Evolutionary conservation across 2,888 invertebrate genomes (phyloP).

Genomic region (Agrotis ipsilon): DNA sequence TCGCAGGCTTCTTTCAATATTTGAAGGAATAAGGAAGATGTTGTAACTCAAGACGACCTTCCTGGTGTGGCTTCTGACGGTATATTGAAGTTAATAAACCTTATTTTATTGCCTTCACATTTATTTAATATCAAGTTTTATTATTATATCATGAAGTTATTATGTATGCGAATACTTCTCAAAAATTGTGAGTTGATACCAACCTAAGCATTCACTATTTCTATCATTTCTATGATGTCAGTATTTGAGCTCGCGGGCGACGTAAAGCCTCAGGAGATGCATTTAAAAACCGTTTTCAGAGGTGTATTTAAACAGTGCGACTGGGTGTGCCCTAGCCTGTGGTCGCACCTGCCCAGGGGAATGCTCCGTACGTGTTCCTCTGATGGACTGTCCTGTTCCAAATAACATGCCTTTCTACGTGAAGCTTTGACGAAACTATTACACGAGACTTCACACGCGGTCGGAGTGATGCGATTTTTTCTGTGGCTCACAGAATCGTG

Average conservation of each 20-base stretch:
- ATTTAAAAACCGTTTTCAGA: slow-evolving; percentile 63
- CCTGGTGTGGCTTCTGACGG: slow-evolving; percentile 31
- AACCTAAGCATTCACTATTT: neutral
- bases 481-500: neutral
- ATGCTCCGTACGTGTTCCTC: slow-evolving; percentile 59
- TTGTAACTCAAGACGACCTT: slow-evolving; percentile 33
- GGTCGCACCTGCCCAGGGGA: slow-evolving; percentile 73
- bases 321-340: slow-evolving; percentile 46
- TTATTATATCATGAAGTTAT: neutral
- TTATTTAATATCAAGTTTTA: neutral
- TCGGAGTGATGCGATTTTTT: slow-evolving; percentile 7
- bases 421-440: slow-evolving; percentile 56
- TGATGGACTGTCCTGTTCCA: slow-evolving; percentile 67
- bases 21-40: slow-evolving; percentile 32
- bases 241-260: slow-evolving; percentile 34
- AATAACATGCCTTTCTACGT: slow-evolving; percentile 64
- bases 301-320: slow-evolving; percentile 62
- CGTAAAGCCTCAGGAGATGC: slow-evolving; percentile 55
- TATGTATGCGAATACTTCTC: neutral
- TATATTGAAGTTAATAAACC: slow-evolving; percentile 23
- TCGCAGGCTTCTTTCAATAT: slow-evolving; percentile 32
- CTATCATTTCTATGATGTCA: slow-evolving; percentile 8
- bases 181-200: neutral
- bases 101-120: slow-evolving; percentile 11
- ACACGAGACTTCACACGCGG: slow-evolving; percentile 10